Base-by-base conservation (phyloP, 2,888 invertebrate genomes). In the Watsonalla cultraria region DNA sequence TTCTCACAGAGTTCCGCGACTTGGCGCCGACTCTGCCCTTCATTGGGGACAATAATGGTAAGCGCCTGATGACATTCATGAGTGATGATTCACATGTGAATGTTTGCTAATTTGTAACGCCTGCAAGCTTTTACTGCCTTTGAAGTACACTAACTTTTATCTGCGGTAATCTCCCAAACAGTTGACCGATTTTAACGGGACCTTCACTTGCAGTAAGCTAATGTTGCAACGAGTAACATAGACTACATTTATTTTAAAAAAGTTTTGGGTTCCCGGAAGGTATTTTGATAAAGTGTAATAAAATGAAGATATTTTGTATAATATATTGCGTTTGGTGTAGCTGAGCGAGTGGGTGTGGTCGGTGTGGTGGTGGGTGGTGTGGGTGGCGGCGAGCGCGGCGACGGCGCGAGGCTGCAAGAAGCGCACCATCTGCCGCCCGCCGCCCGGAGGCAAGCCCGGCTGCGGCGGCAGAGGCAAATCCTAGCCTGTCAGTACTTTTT, bases 351-450 rank as follows among this genome's bases (percentile, higher is more conserved):
- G 68, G 61, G 58, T 61, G 54, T 62, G 68, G 59, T 57, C 55
- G 46, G 52, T 68, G 66, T 76, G 71, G 60, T 67, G 68, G 69
- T 70, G 72, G 65, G 46, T 66, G 60, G 51, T 65, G 54, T 65
- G 68, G 60, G 47, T 72, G 63, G 64, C 61, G 61, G 57, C 70
- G 65, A 54, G 61, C 56, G 71, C 68, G 54, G 63, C 53, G n/a
- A 56, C 54, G 49, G 78, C 64, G 52, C 52, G 54, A 54, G 81
- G 66, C 56, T 87, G 88, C 72, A 78, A 76, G 62, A 81, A 75
- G 74, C 77, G 76, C 66, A 81, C 81, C 7, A 78, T 86, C 62
- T 89, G 89, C 73, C 79, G 87, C 0, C 88, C 89, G 8, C 81
- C 86, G 58, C 80, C 83, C 24, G 88, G 86, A 9, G 82, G 79